Evolutionary conservation across 2,888 invertebrate genomes (phyloP).

Genomic region (Microctonus aethiopoides): DNA sequence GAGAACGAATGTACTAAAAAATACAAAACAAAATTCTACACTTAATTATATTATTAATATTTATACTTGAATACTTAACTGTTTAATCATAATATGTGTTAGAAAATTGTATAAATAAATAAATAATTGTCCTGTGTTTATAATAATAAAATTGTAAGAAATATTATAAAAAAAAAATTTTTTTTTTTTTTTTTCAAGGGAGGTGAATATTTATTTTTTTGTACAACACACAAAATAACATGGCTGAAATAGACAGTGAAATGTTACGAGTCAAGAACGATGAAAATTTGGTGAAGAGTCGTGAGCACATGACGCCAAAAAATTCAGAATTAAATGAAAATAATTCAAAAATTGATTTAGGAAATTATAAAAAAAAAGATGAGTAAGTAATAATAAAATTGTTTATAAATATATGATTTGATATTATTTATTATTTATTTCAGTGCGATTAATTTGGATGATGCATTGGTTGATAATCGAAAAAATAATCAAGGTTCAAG

Average conservation of each 20-base stretch:
- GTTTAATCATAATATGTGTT: too few relatives aligned
- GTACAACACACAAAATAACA: slow-evolving; percentile 8
- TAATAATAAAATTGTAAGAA: too few relatives aligned
- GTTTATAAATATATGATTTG: neutral
- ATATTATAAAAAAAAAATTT: neutral
- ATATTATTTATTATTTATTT: neutral
- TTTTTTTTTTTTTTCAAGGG: neutral
- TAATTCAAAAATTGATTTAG: neutral
- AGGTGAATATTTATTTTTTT: too few relatives aligned
- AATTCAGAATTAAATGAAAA: slow-evolving; percentile 1
- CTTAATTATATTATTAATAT: neutral
- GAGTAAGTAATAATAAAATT: slow-evolving; percentile 15
- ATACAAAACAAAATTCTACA: neutral
- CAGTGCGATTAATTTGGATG: slow-evolving; percentile 36
- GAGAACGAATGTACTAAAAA: neutral
- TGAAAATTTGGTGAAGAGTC: slow-evolving; percentile 26
- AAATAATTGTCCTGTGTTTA: too few relatives aligned
- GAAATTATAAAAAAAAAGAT: slow-evolving; percentile 16
- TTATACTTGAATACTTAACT: neutral
- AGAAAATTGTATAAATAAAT: too few relatives aligned
- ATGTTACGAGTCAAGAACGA: slow-evolving; percentile 24
- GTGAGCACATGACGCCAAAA: neutral
- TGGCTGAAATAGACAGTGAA: slow-evolving; percentile 19
- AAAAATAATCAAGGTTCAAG: slow-evolving; percentile 39
- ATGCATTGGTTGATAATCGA: slow-evolving; percentile 34